Conservation (phyloP, 2,113 vertebrate species). For the Glareola pratincola region DNA sequence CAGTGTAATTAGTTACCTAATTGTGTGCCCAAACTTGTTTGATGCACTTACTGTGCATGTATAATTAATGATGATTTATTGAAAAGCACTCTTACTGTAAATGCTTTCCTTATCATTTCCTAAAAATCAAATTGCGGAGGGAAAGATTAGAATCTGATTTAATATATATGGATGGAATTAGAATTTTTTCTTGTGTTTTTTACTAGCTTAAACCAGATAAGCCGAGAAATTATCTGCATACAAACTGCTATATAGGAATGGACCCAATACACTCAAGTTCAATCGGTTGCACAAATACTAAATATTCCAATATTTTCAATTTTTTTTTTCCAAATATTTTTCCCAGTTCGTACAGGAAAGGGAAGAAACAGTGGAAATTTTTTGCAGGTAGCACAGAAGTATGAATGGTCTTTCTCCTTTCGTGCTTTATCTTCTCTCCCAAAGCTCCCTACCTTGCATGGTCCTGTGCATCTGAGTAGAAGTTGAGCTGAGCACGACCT, state of each 20-base stretch:
- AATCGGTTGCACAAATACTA: background rate
- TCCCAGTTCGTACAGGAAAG: background rate
- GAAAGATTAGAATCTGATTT: conserved; percentile 1
- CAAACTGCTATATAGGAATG: background rate
- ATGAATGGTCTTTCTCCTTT: background rate
- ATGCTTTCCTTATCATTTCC: conserved; percentile 24
- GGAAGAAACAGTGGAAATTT: background rate
- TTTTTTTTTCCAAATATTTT: background rate
- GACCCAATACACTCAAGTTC: background rate
- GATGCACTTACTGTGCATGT: background rate
- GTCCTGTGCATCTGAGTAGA: background rate
- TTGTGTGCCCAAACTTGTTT: conserved; percentile 42
- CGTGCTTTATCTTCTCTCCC: background rate
- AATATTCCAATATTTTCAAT: too few relatives aligned
- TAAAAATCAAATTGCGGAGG: conserved; percentile 30
- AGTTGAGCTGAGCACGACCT: background rate
- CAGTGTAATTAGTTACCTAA: conserved; percentile 63
- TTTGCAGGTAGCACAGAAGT: background rate
- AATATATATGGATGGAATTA: background rate
- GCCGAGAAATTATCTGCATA: background rate
- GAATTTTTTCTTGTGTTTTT: background rate
- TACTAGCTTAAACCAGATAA: background rate
- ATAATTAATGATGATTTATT: conserved; percentile 68
- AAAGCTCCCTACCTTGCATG: background rate
- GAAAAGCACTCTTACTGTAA: conserved; percentile 13